These are phyloP conservation scores for Caenorhabditis imperialis DNA, from an alignment of 2,888 invertebrate genomes.

Conservation along the genomic window DNA sequence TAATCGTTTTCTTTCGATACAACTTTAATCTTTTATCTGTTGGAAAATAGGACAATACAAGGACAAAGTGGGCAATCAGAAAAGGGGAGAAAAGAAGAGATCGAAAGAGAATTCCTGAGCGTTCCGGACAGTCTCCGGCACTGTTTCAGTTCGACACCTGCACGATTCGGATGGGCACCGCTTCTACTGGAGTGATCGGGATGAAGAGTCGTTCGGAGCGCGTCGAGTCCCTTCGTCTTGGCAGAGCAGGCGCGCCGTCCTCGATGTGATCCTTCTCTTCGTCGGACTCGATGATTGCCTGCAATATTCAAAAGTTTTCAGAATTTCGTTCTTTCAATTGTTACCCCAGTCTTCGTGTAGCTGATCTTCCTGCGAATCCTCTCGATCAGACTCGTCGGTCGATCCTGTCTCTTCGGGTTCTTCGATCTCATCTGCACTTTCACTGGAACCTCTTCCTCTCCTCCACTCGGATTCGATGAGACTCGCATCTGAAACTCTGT, in stretches of 20 bases:
- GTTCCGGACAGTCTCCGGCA: not conserved
- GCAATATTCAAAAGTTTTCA: not conserved
- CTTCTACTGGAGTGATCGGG: conserved; percentile 47
- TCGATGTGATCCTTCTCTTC: conserved; percentile 43
- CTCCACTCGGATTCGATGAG: conserved; percentile 30
- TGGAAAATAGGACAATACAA: not conserved
- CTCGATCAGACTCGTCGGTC: conserved; percentile 53
- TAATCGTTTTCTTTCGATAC: too few relatives aligned
- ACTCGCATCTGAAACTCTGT: conserved; percentile 27
- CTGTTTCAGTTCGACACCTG: conserved; percentile 36
- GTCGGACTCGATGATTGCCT: conserved; percentile 52
- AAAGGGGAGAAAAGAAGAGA: not conserved
- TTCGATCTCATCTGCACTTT: conserved; percentile 38
- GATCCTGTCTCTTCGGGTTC: conserved; percentile 32
- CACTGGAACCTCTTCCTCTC: conserved; percentile 2
- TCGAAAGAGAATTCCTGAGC: conserved; percentile 31
- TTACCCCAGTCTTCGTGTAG: conserved; percentile 49
- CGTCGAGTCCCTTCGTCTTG: conserved; percentile 45
- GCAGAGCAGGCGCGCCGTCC: conserved; percentile 9
- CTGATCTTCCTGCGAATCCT: conserved; percentile 51
- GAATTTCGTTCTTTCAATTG: not conserved
- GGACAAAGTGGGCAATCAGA: not conserved
- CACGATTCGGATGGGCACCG: conserved; percentile 47
- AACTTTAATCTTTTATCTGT: conserved; percentile 5
- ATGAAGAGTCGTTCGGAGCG: conserved; percentile 51